phyloP scores from a whole-genome alignment of 2,113 vertebrate species.

The Menidia beryllina region DNA sequence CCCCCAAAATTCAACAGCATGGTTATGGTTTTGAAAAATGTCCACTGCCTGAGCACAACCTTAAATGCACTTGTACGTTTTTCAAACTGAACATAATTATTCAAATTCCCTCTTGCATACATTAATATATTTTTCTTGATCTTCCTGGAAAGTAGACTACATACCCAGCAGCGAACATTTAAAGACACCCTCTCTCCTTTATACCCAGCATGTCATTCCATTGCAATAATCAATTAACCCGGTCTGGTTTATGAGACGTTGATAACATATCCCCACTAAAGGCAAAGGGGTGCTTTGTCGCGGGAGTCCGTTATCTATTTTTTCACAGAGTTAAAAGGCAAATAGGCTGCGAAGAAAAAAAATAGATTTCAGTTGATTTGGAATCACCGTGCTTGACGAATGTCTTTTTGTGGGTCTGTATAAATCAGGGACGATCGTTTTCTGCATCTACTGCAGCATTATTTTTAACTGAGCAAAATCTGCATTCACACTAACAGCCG shows the following conservation, averaged over 20 bases:
- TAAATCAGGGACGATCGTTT: neutral
- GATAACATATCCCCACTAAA: slow-evolving; percentile 54
- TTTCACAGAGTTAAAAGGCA: slow-evolving; percentile 30
- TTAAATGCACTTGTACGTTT: neutral
- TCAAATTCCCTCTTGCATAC: neutral
- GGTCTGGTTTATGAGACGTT: slow-evolving; percentile 60
- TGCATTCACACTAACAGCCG: neutral
- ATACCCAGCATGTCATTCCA: slow-evolving; percentile 24
- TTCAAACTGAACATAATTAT: slow-evolving; percentile 4
- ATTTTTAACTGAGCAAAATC: neutral
- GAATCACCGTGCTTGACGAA: neutral
- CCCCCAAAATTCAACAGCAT: neutral
- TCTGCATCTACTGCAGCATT: slow-evolving; percentile 3
- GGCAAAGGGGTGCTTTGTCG: slow-evolving; percentile 43
- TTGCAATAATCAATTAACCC: slow-evolving; percentile 55
- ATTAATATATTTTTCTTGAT: slow-evolving; percentile 5
- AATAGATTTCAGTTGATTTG: neutral
- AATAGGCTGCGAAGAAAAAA: slow-evolving; percentile 20
- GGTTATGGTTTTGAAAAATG: neutral
- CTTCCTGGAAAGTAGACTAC: neutral
- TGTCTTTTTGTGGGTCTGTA: neutral
- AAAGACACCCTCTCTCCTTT: neutral
- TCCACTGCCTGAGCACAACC: neutral
- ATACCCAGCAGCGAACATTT: slow-evolving; percentile 2
- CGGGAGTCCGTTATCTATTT: slow-evolving; percentile 36